Conservation (phyloP, 2,888 invertebrate species). For the Pristionchus exspectatus region DNA sequence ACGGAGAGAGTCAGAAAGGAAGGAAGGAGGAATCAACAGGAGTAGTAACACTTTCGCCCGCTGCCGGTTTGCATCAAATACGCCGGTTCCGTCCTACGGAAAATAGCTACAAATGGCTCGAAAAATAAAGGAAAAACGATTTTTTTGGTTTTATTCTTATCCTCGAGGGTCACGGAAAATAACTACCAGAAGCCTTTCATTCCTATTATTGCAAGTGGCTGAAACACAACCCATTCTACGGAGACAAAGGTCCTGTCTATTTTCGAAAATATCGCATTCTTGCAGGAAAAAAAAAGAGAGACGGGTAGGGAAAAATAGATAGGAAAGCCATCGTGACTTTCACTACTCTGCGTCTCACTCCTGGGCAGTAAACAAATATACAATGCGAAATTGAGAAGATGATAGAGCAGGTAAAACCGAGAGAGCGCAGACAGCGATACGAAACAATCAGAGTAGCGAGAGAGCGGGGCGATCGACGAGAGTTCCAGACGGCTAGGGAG, state of each 20-base stretch:
- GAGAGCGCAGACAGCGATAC: not conserved
- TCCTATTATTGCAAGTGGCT: not conserved
- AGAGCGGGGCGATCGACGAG: not conserved
- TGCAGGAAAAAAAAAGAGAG: not conserved
- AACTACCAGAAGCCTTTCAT: not conserved
- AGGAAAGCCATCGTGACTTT: not conserved
- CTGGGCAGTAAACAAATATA: slow-evolving; percentile 17
- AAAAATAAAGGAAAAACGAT: not conserved
- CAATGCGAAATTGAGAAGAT: not conserved
- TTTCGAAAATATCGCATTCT: not conserved
- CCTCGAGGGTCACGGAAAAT: not conserved
- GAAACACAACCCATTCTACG: not conserved
- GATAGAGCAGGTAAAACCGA: not conserved
- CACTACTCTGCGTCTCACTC: slow-evolving; percentile 14
- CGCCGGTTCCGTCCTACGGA: not conserved
- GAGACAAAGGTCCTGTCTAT: not conserved
- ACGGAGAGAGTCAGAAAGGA: not conserved
- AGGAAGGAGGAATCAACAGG: slow-evolving; percentile 21
- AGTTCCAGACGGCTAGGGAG: not conserved
- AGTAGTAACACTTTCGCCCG: slow-evolving; percentile 16
- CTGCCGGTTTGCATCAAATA: not conserved
- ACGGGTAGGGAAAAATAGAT: not conserved
- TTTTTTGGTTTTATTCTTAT: not conserved
- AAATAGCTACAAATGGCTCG: not conserved
- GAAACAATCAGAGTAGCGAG: not conserved